Percentiles rank a stretch among this genome's conserved stretches.
Conservation (phyloP, 2,113 vertebrate species). For the Lagopus leucura region DNA sequence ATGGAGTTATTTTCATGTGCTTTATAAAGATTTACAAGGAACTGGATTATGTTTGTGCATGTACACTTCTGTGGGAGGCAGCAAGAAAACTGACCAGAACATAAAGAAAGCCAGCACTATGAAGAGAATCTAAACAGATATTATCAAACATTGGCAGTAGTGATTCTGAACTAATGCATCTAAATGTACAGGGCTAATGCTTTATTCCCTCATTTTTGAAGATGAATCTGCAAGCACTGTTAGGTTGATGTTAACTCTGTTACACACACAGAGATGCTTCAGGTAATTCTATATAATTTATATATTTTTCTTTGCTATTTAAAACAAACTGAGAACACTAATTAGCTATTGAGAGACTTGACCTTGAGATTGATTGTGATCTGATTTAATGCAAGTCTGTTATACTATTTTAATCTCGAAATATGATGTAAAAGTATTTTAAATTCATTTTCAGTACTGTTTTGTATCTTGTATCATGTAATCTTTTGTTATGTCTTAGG, state of each 20-base stretch:
- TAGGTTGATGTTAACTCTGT: background rate
- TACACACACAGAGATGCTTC: background rate
- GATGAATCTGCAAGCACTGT: background rate
- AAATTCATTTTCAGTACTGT: background rate
- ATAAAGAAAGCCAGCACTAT: fast-evolving
- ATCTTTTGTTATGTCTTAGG: background rate
- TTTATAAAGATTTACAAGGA: background rate
- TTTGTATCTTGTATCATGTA: no score
- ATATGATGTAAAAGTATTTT: background rate
- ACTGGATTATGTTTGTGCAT: background rate
- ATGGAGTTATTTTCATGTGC: background rate
- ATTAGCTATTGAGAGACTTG: background rate
- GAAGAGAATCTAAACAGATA: background rate
- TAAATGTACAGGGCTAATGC: background rate
- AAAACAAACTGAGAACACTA: background rate
- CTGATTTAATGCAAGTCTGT: background rate
- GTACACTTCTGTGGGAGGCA: background rate
- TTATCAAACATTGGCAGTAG: background rate
- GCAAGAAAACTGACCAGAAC: background rate
- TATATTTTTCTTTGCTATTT: background rate
- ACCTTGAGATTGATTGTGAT: background rate
- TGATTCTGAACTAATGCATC: background rate
- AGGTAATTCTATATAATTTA: background rate
- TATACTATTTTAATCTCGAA: background rate
- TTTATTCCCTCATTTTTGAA: background rate